Base-by-base conservation (phyloP, 2,797 vertebrate species). In the Myiothlypis coronata region DNA sequence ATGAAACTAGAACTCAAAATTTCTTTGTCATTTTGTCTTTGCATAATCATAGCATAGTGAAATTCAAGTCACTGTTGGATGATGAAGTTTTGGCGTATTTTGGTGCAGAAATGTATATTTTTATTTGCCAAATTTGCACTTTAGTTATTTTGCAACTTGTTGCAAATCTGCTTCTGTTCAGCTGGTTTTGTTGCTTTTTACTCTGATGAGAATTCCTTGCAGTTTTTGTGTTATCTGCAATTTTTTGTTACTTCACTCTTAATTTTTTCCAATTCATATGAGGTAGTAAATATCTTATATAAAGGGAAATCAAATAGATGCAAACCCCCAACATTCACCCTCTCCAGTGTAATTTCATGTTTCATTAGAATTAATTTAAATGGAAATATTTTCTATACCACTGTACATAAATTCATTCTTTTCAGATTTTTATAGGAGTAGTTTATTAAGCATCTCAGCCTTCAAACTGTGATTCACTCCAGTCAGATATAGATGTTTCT, bases 271-370 rank as follows among this genome's bases (percentile, higher is more conserved):
- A 63, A 24, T 22, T 57, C 21, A 50, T 10, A 18, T 14, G 8
- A 76, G 6, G 9, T 46, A 83, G 68, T 52, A 81, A 49, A 47
- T 57, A 28, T 27, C 43, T 9, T 49, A 8, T 4, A 18, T 19
- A 44, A 27, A 47, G 11, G 17, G 9, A 47, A 56, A 21, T 23
- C 20, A 57, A 19, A 8, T 13, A 90, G 5, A 19, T 55, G 10
- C 7, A 75, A 72, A 27, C 0, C 0, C 5, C 13, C 14, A 5
- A 7, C 14, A 37, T 72, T 80, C 46, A 49, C 13, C 6, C 24
- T 43, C 14, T 91, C 22, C 39, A 26, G 4, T 35, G 17, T 69
- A 37, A 79, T 69, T 75, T 60, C 34, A 79, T 75, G 76, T 69
- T 75, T 60, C 34, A 79, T 75, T 41, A 61, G 20, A 13, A 61